Evolutionary conservation across 2,797 vertebrate species (phyloP), one percentile per base, ranked within the genome.

Genomic region (Distichodus sexfasciatus): DNA sequence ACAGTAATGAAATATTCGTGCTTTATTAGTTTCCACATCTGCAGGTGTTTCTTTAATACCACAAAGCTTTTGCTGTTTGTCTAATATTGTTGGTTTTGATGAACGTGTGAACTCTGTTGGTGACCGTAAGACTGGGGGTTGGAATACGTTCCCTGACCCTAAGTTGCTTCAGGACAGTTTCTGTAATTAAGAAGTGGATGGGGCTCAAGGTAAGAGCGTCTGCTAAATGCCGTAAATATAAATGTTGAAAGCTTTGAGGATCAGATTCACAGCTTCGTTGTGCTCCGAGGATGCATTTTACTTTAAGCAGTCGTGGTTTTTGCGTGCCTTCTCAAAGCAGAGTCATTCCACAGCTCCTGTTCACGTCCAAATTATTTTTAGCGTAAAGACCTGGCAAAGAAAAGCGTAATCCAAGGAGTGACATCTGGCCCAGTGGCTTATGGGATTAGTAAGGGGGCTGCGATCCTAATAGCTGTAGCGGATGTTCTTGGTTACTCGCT

Each of bases 341-440:
- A 58, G 51, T 44, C n/a, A 15, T 41, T n/a, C 26, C 33, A 61
- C 19, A 47, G 33, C 38, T 23, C 62, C 48, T 62, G 23, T 63
- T 53, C 53, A 50, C 36, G 15, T 66, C 59, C 84, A 86, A 87
- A 88, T 90, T 90, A 91, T 91, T 90, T 91, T 91, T 91, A 92
- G 89, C 67, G 44, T 55, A 82, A 88, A 86, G 86, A 87, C 84
- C 79, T 85, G 79, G 79, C 85, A 76, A 85, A 89, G 86, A 84
- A 88, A 85, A 85, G 74, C 79, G 76, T 92, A 91, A 93, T 92
- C 91, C 89, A 89, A 87, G 84, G 83, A 88, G 84, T 87, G 89
- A 89, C 90, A 92, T 92, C 87, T 92, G 89, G 86, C 87, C 82
- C 69, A 26, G 82, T 61, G 83, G 77, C 54, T 92, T 92, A 91